Evolutionary conservation across 2,797 vertebrate genomes (phyloP), one percentile per base, ranked within the genome.

Genomic region (Apodemus agrarius): DNA sequence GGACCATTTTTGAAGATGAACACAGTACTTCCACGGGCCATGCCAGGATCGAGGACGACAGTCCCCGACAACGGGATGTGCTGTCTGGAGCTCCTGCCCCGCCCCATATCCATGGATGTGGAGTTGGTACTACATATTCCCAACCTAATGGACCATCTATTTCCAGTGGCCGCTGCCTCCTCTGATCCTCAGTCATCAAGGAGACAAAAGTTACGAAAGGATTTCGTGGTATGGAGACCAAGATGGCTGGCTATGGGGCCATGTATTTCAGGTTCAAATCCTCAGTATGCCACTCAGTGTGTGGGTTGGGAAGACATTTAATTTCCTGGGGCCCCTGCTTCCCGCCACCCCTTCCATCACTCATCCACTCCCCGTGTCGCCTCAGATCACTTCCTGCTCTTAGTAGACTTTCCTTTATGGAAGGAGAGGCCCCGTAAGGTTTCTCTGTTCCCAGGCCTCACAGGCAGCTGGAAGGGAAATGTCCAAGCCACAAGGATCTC

Each of bases 361-460:
- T 6, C 46, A 10, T 26, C 52, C 49, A 29, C 74, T 76, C 61
- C 31, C 63, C 22, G n/a, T 63, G 61, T 43, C 31, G 74, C 24
- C 40, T 76, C n/a, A 59, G 17, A 9, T 61, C 87, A 91, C 9
- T 22, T 90, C 74, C 74, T 93, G 34, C 54, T 69, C 67, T 76
- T 82, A 61, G 9, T 0, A 72, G 85, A 57, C 81, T 49, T 49
- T 91, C 76, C 74, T 31, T 89, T 90, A 90, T 54, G 14, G 61
- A 85, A 95, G 57, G 29, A 89, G 54, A 86, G 57, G 57, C 21
- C 74, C 67, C 69, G 79, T 6, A 31, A 89, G 95, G 34, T 65
- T 83, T 75, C 17, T 22, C 67, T 83, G 83, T 96, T 96, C 96
- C 92, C 90, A 95, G 96, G 94, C 83, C 76, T 91, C 80, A 13